phyloP scores from a whole-genome alignment of 2,888 invertebrate species.

The Spodoptera littoralis region DNA sequence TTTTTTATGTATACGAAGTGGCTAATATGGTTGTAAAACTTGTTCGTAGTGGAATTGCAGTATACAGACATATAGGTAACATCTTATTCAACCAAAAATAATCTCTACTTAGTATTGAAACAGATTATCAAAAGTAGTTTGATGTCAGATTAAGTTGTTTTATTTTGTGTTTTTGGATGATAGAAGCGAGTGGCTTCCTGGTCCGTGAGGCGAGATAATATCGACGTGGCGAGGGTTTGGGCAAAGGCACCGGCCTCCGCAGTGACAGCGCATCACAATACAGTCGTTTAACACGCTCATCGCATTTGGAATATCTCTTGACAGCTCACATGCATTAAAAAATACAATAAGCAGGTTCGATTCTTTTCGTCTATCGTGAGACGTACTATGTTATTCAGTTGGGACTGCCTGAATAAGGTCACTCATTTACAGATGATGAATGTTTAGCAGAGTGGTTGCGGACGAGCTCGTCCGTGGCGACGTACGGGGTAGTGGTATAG shows the following conservation, averaged over 20 bases:
- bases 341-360: slow-evolving; percentile 63
- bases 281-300: slow-evolving; percentile 87
- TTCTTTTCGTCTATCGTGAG: slow-evolving; percentile 62
- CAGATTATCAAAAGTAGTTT: slow-evolving; percentile 64
- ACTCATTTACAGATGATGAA: slow-evolving; percentile 54
- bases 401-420: slow-evolving; percentile 34
- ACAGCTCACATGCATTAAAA: slow-evolving; percentile 75
- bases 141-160: slow-evolving; percentile 71
- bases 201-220: slow-evolving; percentile 76
- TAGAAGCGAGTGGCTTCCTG: slow-evolving; percentile 73
- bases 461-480: slow-evolving; percentile 19
- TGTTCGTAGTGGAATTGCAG: too few species aligned
- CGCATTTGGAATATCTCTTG: slow-evolving; percentile 81
- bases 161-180: slow-evolving; percentile 63
- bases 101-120: slow-evolving; percentile 45
- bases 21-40: too few species aligned
- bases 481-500: slow-evolving; percentile 34
- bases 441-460: slow-evolving; percentile 38
- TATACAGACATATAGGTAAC: not conserved
- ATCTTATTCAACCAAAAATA: not conserved
- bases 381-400: slow-evolving; percentile 29
- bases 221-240: slow-evolving; percentile 66
- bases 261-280: slow-evolving; percentile 84
- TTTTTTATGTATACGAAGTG: too few species aligned
- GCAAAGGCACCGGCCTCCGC: slow-evolving; percentile 78